A percentile compares a stretch with the other conserved stretches of the same genome.
These are phyloP conservation scores for Scaptomyza caliginosa DNA, from an alignment of 2,888 invertebrate genomes.

Conservation along the genomic window DNA sequence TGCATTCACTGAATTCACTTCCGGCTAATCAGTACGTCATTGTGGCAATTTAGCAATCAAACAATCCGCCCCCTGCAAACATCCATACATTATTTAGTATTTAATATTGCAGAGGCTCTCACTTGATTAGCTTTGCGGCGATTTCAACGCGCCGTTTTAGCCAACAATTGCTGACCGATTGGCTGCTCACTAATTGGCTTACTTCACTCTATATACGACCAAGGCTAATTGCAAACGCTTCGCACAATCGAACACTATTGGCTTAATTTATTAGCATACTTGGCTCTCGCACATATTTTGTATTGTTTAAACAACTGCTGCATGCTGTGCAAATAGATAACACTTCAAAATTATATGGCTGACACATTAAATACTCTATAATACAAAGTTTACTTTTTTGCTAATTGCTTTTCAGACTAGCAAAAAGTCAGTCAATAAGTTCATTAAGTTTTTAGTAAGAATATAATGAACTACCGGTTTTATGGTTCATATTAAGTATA, in stretches of 20 bases:
- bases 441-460: too few species aligned
- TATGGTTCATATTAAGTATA: too few species aligned
- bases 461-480: too few species aligned
- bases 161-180: not conserved
- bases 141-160: conserved; percentile 3
- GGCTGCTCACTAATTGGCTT: conserved; percentile 7
- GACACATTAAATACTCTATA: not conserved
- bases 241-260: not conserved
- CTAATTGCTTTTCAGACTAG: too few species aligned
- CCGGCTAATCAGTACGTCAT: conserved; percentile 26
- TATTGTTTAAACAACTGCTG: conserved; percentile 31
- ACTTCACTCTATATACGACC: not conserved
- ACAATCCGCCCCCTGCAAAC: conserved; percentile 17
- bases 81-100: conserved; percentile 49
- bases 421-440: too few species aligned
- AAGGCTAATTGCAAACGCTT: conserved; percentile 5
- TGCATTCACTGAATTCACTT: conserved; percentile 36
- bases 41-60: conserved; percentile 28
- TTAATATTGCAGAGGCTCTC: conserved; percentile 27
- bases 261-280: conserved; percentile 11
- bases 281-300: not conserved
- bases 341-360: not conserved
- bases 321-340: conserved; percentile 23
- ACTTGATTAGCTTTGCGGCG: not conserved
- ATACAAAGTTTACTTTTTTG: not conserved